Evolutionary conservation across 2,797 vertebrate genomes (phyloP).

Genomic region (Strix occidentalis): DNA sequence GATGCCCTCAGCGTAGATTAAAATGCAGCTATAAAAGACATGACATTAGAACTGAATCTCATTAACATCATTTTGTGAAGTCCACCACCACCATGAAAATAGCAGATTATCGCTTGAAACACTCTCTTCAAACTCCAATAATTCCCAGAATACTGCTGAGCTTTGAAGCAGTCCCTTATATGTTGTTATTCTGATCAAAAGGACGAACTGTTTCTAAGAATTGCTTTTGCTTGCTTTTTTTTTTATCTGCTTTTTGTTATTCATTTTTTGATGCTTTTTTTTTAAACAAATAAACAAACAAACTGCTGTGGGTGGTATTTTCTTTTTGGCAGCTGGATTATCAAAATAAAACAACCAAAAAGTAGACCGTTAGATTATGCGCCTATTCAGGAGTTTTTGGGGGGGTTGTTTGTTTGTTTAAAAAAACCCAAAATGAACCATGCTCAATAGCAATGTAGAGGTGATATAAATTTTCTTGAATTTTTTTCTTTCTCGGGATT

Average conservation of each 20-base stretch:
- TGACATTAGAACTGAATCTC: background rate
- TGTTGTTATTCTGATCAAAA: background rate
- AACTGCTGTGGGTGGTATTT: background rate
- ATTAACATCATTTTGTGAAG: background rate
- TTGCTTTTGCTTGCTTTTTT: background rate
- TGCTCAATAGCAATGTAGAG: background rate
- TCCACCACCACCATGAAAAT: rapidly evolving
- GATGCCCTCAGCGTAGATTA: background rate
- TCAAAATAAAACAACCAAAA: background rate
- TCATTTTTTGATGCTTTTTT: background rate
- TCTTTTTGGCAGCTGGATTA: background rate
- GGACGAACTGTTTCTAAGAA: background rate
- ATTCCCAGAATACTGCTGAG: background rate
- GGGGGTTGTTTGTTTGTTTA: background rate
- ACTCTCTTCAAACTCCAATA: background rate
- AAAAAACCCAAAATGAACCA: background rate
- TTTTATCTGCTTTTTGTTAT: background rate
- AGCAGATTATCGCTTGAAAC: constrained; percentile 1
- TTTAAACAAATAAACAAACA: background rate
- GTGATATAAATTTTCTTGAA: background rate
- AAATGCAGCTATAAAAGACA: background rate
- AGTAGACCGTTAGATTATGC: background rate
- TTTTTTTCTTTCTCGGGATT: background rate
- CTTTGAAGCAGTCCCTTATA: background rate
- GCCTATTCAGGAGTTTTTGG: background rate